Base-by-base conservation (phyloP, 2,797 vertebrate species). In the Sphenodon punctatus region DNA sequence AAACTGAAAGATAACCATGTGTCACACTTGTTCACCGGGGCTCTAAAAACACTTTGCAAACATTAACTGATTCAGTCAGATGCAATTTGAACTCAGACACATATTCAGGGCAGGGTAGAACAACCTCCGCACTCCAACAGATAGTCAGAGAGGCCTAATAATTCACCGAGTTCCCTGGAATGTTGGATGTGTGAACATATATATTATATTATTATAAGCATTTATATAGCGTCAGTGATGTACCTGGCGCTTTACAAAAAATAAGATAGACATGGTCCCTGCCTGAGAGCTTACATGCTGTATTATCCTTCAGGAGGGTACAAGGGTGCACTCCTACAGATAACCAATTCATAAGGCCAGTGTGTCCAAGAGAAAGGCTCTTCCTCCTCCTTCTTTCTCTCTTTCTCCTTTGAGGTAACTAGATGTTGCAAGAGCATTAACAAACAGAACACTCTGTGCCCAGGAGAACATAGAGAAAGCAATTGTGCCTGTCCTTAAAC, bases 21-120 rank as follows among this genome's bases (percentile, higher is more conserved):
- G 83, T 89, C 89, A 48, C 30, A 75, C 84, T 67, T 86, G 68
- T 56, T 80, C 79, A 86, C 36, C 22, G 75, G 71, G 27, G 2
- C 12, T 85, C 3, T 80, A 53, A 61, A 78, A 78, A 39, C 36
- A 67, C n/a, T 82, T 86, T 82, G 30, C 10, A 64, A 68, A 43
- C 0, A 30, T n/a, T 67, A 0, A 8, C 38, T 68, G 23, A 78
- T 36, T n/a, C n/a, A n/a, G n/a, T n/a, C n/a, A n/a, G n/a, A n/a
- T n/a, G n/a, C n/a, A n/a, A n/a, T n/a, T n/a, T n/a, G n/a, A n/a
- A n/a, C n/a, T n/a, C n/a, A n/a, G n/a, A n/a, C n/a, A n/a, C n/a
- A n/a, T n/a, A n/a, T 12, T 14, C 41, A 42, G 41, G 41, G 41
- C 41, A n/a, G n/a, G n/a, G n/a, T n/a, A n/a, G n/a, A n/a, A n/a